Conservation (phyloP, 35 echinoderm and acorn worm species). For the Heliocidaris tuberculata region DNA sequence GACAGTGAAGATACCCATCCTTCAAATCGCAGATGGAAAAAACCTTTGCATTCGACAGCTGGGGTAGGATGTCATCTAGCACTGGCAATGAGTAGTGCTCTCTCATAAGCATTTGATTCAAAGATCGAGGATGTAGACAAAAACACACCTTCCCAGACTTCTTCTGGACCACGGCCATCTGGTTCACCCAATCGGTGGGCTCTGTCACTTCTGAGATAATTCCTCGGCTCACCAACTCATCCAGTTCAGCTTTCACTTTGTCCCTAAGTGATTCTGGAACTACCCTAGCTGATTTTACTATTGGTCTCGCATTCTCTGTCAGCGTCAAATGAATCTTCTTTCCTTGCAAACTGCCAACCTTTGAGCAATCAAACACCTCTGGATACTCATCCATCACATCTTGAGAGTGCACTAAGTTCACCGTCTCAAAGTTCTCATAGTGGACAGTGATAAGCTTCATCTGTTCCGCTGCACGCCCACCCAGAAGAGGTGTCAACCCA, state of each 20-base stretch:
- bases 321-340: conserved; percentile 25
- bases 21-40: conserved; percentile 38
- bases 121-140: conserved; percentile 59
- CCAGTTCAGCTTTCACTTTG: conserved; percentile 13
- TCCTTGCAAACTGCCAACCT: conserved; percentile 26
- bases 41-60: not conserved
- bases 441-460: conserved; percentile 54
- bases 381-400: conserved; percentile 8
- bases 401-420: not conserved
- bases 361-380: conserved; percentile 4
- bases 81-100: conserved; percentile 41
- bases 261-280: conserved; percentile 39
- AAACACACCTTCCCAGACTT: conserved; percentile 57
- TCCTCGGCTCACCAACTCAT: not conserved
- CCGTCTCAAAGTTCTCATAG: conserved; percentile 19
- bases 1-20: conserved; percentile 60
- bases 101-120: conserved; percentile 47
- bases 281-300: conserved; percentile 4
- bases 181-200: conserved; percentile 57
- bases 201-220: not conserved
- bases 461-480: not conserved
- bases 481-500: not conserved
- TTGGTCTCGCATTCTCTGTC: not conserved
- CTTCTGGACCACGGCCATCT: conserved; percentile 46
- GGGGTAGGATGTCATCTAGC: conserved; percentile 43